Base-by-base conservation (phyloP, 2,113 vertebrate species). In the Falcunculus frontatus region DNA sequence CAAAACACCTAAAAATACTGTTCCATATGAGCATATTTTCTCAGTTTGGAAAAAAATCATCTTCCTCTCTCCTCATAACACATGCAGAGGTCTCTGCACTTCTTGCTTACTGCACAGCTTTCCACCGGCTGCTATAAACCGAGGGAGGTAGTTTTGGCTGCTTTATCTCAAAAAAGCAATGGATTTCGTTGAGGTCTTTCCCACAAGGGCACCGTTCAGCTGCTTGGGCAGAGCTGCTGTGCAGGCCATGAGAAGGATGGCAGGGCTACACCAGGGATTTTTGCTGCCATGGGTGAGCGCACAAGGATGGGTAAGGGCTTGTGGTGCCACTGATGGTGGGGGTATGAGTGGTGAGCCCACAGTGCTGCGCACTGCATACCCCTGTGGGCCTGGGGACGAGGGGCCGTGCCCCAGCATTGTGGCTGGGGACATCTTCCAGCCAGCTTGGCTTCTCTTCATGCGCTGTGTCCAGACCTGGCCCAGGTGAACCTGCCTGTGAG, bases 1-100 rank as follows among this genome's bases (percentile, higher is more conserved):
- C 74, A 87, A 87, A 87, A 32, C 87, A 89, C 82, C 82, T 91
- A 96, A 94, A 96, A 97, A 94, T 96, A 93, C 74, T 50, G 14
- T 39, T 96, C 96, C 84, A 89, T 91, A 89, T 84, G 93, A 96
- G 33, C 74, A 32, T 56, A 56, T 94, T 94, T 94, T 94, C 74
- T 95, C 80, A 89, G 90, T 84, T 91, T 78, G 52, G 73, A 65
- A 57, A 93, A 86, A 77, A 93, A 41, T 46, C 7, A 11, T 67
- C 87, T 81, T 73, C 69, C 42, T 73, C 30, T 87, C 56, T 56
- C 27, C 69, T 85, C 76, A 33, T 59, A 89, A 90, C 2, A 13
- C 53, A 68, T 23, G 35, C 47, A 79, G 87, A 83, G 59, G 37
- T 90, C 83, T 86, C 63, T 0, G 3, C 69, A 22, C 64, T 89